Conservation (phyloP, 1,140 invertebrate species). For the Pogonomyrmex barbatus region DNA sequence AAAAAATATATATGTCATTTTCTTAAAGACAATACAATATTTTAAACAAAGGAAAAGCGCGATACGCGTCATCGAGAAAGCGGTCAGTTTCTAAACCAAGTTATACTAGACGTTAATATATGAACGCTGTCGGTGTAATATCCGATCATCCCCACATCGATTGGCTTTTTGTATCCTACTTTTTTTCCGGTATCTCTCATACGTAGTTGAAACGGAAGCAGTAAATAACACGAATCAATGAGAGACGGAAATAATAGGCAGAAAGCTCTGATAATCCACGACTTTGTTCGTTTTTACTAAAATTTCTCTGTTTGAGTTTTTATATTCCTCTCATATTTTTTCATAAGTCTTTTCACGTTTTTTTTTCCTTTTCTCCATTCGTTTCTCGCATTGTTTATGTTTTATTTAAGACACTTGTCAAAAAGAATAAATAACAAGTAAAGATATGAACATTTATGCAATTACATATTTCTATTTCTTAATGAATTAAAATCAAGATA, state of each 20-base stretch:
- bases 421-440: conserved; percentile 68
- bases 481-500: not conserved
- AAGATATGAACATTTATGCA: conserved; percentile 45
- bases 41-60: not conserved
- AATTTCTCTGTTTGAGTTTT: conserved; percentile 42
- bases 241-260: conserved; percentile 68
- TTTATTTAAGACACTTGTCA: conserved; percentile 30
- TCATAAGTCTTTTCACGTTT: not conserved
- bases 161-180: conserved; percentile 59
- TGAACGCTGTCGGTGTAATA: conserved; percentile 45
- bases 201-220: conserved; percentile 52
- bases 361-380: not conserved
- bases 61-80: not conserved
- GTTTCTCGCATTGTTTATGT: not conserved
- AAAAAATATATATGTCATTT: not conserved
- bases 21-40: not conserved
- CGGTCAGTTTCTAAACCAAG: conserved; percentile 19
- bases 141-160: conserved; percentile 63
- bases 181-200: conserved; percentile 40
- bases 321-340: conserved; percentile 47
- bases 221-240: conserved; percentile 64
- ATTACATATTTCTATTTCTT: conserved; percentile 7
- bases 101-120: conserved; percentile 56
- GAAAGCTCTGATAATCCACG: conserved; percentile 53
- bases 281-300: conserved; percentile 67